Percentiles rank a stretch among this genome's conserved stretches.
Evolutionary conservation across 2,113 vertebrate species (phyloP).

Genomic region (Syngnathus typhle): DNA sequence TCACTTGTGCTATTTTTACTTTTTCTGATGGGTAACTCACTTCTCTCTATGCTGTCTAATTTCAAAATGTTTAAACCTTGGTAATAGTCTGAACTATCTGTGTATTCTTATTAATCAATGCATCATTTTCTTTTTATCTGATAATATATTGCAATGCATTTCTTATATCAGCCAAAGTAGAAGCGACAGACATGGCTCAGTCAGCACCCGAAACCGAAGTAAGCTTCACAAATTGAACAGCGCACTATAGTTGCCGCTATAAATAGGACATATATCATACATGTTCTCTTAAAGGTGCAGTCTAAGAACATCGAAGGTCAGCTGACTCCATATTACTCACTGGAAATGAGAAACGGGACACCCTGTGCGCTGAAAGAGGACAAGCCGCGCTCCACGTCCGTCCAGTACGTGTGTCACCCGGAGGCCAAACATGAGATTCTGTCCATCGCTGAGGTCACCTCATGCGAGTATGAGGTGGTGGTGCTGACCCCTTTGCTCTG

Average conservation of each 20-base stretch:
- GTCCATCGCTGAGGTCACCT: constrained; percentile 91
- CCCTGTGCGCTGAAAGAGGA: constrained; percentile 87
- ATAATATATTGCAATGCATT: not conserved
- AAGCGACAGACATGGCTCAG: constrained; percentile 45
- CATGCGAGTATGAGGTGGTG: constrained; percentile 96
- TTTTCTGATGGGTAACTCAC: not conserved
- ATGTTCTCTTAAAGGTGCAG: constrained; percentile 51
- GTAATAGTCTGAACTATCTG: too few species aligned
- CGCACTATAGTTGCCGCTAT: not conserved
- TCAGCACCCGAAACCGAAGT: constrained; percentile 55
- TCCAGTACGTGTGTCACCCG: constrained; percentile 95
- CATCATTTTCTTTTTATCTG: not conserved
- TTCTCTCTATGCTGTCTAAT: not conserved
- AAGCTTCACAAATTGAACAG: not conserved
- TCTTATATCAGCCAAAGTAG: constrained; percentile 40
- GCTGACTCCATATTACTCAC: constrained; percentile 86
- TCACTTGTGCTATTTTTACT: not conserved
- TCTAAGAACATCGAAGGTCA: constrained; percentile 97
- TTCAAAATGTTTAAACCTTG: not conserved
- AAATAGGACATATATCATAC: not conserved
- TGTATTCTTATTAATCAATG: not conserved
- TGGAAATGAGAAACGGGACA: constrained; percentile 92
- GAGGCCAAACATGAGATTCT: constrained; percentile 97
- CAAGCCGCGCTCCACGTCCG: constrained; percentile 78
- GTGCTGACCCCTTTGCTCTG: constrained; percentile 94